Evolutionary conservation across 2,888 invertebrate genomes (phyloP).

Genomic region (Oscheius sp.): DNA sequence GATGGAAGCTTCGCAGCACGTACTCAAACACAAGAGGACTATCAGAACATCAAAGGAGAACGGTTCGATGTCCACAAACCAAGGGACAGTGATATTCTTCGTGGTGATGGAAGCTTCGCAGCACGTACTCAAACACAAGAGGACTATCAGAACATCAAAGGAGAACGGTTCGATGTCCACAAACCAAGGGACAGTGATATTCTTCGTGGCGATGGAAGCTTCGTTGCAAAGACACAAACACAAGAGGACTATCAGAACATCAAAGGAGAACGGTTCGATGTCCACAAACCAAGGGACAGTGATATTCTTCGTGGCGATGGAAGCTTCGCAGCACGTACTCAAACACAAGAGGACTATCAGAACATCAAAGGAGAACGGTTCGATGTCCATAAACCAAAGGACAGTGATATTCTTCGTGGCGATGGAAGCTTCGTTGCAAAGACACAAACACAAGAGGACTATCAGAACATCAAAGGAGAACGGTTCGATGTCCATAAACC

Average conservation of each 20-base stretch:
- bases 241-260: slow-evolving; percentile 6
- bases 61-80: background rate
- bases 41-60: background rate
- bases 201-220: slow-evolving; percentile 6
- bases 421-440: slow-evolving; percentile 4
- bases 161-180: background rate
- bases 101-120: slow-evolving; percentile 9
- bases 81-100: slow-evolving; percentile 1
- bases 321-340: background rate
- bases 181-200: slow-evolving; percentile 1
- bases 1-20: slow-evolving; percentile 3
- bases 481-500: slow-evolving; percentile 4
- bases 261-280: background rate
- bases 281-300: background rate
- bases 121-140: slow-evolving; percentile 3
- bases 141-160: background rate
- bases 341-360: slow-evolving; percentile 7
- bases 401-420: background rate
- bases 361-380: background rate
- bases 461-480: background rate
- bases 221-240: background rate
- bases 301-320: slow-evolving; percentile 10
- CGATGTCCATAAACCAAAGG: slow-evolving; percentile 6
- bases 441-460: slow-evolving; percentile 12
- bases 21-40: slow-evolving; percentile 10